Evolutionary conservation across 2,113 vertebrate species (phyloP).

Genomic region (Podarcis raffonei): DNA sequence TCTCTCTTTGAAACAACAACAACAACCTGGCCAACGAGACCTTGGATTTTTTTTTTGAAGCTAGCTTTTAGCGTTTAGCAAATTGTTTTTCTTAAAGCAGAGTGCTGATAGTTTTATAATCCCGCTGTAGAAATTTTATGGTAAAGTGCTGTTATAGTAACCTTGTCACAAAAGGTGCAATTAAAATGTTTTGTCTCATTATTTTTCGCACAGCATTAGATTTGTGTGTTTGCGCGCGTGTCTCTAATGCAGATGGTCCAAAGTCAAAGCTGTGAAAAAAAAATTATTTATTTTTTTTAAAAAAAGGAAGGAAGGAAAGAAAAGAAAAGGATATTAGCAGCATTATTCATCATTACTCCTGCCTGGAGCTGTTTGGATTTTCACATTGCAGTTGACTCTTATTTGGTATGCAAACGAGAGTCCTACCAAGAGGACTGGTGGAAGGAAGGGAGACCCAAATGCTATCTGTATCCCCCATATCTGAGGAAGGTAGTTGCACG

Average conservation of each 20-base stretch:
- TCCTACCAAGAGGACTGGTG: background rate
- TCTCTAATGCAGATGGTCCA: slow-evolving; percentile 69
- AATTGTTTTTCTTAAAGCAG: slow-evolving; percentile 59
- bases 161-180: slow-evolving; percentile 68
- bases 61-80: slow-evolving; percentile 21
- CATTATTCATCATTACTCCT: slow-evolving; percentile 48
- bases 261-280: slow-evolving; percentile 70
- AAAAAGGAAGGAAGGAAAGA: background rate
- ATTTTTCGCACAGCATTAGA: slow-evolving; percentile 63
- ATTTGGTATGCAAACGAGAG: background rate
- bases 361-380: slow-evolving; percentile 25
- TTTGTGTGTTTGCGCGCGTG: slow-evolving; percentile 22
- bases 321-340: slow-evolving; percentile 15
- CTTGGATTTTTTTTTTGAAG: slow-evolving; percentile 24
- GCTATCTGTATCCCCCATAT: background rate
- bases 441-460: background rate
- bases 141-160: slow-evolving; percentile 59
- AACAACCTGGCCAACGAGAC: slow-evolving; percentile 14
- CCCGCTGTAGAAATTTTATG: slow-evolving; percentile 47
- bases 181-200: slow-evolving; percentile 65
- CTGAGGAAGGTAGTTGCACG: background rate
- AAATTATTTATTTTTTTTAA: background rate
- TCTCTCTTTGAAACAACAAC: no score
- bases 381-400: slow-evolving; percentile 21
- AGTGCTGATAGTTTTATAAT: slow-evolving; percentile 46